These are phyloP conservation scores for Dolichomitus sp. DNA, from an alignment of 2,888 invertebrate genomes.

Conservation along the genomic window DNA sequence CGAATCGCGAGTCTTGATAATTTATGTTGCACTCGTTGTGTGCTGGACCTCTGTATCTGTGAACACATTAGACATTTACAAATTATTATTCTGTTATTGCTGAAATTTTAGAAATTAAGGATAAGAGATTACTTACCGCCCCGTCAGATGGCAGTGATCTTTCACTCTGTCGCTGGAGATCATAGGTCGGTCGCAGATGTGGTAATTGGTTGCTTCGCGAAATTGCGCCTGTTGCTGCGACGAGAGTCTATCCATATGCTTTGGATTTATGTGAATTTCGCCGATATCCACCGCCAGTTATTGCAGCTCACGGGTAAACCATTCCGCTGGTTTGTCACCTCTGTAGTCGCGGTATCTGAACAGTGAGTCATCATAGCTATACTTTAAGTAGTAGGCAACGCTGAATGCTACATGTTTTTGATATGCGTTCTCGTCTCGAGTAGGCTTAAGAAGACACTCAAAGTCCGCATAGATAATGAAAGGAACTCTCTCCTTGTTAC, in stretches of 20 bases:
- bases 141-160: no score
- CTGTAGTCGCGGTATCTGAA: no score
- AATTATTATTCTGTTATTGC: no score
- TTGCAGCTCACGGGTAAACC: conserved; percentile 45
- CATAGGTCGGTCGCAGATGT: conserved; percentile 69
- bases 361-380: no score
- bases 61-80: no score
- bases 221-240: conserved; percentile 42
- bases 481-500: conserved; percentile 55
- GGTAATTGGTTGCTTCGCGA: conserved; percentile 48
- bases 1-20: no score
- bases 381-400: conserved; percentile 42
- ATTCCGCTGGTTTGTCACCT: conserved; percentile 48
- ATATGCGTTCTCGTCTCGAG: conserved; percentile 16
- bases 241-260: conserved; percentile 50
- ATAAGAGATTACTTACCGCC: no score
- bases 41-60: no score
- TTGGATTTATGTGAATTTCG: conserved; percentile 2
- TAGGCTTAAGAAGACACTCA: conserved; percentile 58
- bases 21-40: no score
- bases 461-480: conserved; percentile 64
- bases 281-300: conserved; percentile 27
- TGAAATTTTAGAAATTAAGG: no score
- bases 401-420: conserved; percentile 28
- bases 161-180: no score